Evolutionary conservation across 2,888 invertebrate species (phyloP).

Genomic region (Pimpla rufipes): DNA sequence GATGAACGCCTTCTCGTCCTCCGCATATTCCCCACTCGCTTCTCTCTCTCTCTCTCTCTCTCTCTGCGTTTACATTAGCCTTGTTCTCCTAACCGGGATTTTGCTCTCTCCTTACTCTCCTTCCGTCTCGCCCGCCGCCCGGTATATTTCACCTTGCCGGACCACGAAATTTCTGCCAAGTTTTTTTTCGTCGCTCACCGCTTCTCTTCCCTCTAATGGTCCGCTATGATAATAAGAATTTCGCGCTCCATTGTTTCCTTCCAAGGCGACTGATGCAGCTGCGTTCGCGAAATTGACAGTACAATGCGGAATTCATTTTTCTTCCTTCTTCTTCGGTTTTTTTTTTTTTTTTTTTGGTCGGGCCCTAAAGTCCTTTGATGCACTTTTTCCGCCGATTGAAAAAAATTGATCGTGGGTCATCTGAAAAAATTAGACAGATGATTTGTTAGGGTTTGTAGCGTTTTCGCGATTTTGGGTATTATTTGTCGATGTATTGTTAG

Average conservation of each 20-base stretch:
- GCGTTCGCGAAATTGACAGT: not conserved
- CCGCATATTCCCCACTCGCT: slow-evolving; percentile 15
- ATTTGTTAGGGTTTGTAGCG: too few species aligned
- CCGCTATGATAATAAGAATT: slow-evolving; percentile 37
- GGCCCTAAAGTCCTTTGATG: too few species aligned
- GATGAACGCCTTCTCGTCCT: slow-evolving; percentile 53
- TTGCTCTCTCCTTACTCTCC: slow-evolving; percentile 15
- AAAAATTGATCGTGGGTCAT: too few species aligned
- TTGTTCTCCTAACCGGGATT: slow-evolving; percentile 66
- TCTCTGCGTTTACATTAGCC: slow-evolving; percentile 66
- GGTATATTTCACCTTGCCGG: slow-evolving; percentile 27
- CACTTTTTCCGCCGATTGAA: too few species aligned
- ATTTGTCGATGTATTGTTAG: too few species aligned
- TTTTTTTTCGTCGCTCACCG: slow-evolving; percentile 18
- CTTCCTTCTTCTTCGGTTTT: not conserved
- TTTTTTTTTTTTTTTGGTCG: not conserved
- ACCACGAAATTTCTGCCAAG: slow-evolving; percentile 50
- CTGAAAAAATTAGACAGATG: too few species aligned
- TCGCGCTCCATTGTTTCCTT: slow-evolving; percentile 31
- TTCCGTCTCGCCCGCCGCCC: slow-evolving; percentile 29
- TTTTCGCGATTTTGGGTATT: too few species aligned
- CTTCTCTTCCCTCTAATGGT: not conserved
- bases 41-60: not conserved
- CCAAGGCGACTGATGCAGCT: not conserved
- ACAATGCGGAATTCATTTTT: not conserved